Percentiles rank a stretch among this genome's conserved stretches.
Evolutionary conservation across 2,113 vertebrate species (phyloP).

Genomic region (Formicarius rufipectus): DNA sequence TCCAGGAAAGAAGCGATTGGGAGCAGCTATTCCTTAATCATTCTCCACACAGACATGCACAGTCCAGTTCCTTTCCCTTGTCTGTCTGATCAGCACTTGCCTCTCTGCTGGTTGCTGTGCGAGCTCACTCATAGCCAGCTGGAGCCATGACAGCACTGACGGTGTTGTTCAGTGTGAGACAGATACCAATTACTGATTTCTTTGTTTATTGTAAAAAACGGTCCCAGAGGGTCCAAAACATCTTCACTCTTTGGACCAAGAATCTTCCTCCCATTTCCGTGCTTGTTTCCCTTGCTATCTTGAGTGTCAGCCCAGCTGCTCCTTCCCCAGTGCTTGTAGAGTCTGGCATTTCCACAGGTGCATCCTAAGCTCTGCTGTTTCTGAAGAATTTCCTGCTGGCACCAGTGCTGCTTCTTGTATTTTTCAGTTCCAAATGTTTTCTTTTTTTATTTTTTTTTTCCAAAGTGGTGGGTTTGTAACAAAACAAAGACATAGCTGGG

Average conservation of each 20-base stretch:
- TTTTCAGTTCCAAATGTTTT: background rate
- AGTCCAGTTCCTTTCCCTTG: background rate
- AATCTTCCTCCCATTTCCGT: background rate
- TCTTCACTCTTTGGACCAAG: background rate
- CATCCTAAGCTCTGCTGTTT: background rate
- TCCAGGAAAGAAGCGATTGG: background rate
- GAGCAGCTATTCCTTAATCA: background rate
- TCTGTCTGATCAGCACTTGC: background rate
- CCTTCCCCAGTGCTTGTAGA: background rate
- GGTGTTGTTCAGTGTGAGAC: background rate
- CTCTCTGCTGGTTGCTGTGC: accelerated
- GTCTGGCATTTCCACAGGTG: background rate
- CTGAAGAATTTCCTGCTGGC: background rate
- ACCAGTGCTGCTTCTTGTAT: background rate
- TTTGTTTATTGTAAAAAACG: background rate
- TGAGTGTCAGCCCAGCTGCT: background rate
- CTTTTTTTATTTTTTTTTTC: background rate
- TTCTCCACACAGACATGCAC: background rate
- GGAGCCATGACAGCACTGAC: background rate
- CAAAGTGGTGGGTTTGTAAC: background rate
- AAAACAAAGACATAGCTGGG: background rate
- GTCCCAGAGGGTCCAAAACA: background rate
- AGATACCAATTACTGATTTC: background rate
- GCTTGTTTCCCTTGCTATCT: background rate
- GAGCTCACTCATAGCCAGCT: background rate